Percentiles rank a stretch among this genome's conserved stretches.
These are phyloP conservation scores for Candoia aspera DNA, from an alignment of 2,113 vertebrate genomes.

Conservation along the genomic window DNA sequence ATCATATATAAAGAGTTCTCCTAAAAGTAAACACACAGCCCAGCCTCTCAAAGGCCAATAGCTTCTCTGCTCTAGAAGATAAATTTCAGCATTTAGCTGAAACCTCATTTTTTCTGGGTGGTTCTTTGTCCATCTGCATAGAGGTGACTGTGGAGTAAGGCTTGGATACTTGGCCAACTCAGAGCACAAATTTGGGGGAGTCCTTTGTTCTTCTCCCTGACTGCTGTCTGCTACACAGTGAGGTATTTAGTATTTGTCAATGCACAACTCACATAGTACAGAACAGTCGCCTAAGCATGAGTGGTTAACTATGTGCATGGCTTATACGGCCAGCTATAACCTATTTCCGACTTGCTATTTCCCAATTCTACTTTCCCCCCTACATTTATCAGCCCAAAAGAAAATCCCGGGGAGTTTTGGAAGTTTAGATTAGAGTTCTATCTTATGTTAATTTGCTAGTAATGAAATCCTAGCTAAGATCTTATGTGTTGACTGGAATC, in stretches of 20 bases:
- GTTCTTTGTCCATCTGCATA: background rate
- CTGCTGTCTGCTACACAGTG: background rate
- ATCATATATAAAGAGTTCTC: background rate
- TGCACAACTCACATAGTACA: conserved; percentile 3
- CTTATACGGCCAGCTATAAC: background rate
- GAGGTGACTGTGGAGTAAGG: too few species aligned
- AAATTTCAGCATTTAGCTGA: background rate
- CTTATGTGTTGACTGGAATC: background rate
- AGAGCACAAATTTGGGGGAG: background rate
- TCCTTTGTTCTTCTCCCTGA: background rate
- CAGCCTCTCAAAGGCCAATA: background rate
- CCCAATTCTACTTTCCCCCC: background rate
- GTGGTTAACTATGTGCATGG: background rate
- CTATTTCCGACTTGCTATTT: background rate
- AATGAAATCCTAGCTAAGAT: background rate
- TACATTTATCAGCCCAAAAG: background rate
- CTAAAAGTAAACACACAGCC: background rate
- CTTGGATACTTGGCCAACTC: too few species aligned
- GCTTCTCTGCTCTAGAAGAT: background rate
- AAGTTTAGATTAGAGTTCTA: background rate
- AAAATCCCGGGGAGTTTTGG: background rate
- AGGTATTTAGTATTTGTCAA: background rate
- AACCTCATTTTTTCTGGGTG: background rate
- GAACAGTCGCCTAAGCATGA: background rate
- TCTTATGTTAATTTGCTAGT: conserved; percentile 5